Evolutionary conservation across 1,140 invertebrate genomes (phyloP).

Genomic region (Andrena cerasifolii): DNA sequence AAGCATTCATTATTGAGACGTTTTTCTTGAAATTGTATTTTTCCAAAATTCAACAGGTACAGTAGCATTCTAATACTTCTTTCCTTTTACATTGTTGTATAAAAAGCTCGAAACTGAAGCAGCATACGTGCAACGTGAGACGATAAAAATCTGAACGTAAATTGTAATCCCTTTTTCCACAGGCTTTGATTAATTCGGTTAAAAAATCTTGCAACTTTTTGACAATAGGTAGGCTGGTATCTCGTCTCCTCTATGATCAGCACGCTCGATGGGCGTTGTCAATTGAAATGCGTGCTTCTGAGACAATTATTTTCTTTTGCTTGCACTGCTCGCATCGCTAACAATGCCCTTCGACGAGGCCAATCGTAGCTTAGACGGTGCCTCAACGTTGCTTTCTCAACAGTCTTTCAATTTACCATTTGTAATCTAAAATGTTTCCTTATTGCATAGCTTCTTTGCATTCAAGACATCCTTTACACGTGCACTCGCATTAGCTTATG

Average conservation of each 20-base stretch:
- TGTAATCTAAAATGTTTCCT: conserved; percentile 4
- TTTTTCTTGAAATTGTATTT: conserved; percentile 23
- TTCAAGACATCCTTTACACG: neutral
- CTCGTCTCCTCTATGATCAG: neutral
- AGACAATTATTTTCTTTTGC: neutral
- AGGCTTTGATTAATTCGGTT: neutral
- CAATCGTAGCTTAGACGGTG: neutral
- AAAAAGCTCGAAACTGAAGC: neutral
- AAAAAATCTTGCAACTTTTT: neutral
- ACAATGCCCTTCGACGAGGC: neutral
- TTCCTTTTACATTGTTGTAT: neutral
- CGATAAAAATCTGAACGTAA: neutral
- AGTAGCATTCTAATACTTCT: conserved; percentile 21
- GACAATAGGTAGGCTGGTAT: neutral
- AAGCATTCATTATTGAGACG: conserved; percentile 10
- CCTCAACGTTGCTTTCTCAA: neutral
- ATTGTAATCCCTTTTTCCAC: neutral
- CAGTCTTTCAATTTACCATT: conserved; percentile 1
- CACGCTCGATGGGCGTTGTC: neutral
- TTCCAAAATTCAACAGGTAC: conserved; percentile 30
- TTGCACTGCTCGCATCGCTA: neutral
- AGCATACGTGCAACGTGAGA: neutral
- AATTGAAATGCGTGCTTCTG: neutral
- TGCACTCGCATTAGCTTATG: neutral
- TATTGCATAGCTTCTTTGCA: neutral